Conservation (phyloP, 2,113 vertebrate species). For the Pseudopipra pipra region DNA sequence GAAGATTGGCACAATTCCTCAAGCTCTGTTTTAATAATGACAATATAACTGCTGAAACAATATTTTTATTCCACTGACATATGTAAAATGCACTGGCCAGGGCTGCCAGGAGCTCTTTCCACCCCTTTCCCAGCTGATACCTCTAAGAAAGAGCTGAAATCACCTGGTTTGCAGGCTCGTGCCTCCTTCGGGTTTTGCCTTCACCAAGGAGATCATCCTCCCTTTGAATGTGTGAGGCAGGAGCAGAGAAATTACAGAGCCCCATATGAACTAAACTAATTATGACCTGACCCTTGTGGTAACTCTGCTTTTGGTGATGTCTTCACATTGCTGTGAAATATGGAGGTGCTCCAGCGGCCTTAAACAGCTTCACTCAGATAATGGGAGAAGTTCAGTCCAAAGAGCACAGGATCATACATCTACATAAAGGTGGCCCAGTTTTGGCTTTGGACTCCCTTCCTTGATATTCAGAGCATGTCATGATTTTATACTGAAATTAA, state of each 20-base stretch:
- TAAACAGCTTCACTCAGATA: background rate
- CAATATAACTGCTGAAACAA: constrained; percentile 45
- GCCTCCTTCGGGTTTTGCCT: background rate
- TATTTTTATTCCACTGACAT: constrained; percentile 38
- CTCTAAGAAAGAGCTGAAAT: background rate
- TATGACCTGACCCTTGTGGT: accelerated
- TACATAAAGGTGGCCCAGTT: background rate
- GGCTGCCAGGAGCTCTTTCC: background rate
- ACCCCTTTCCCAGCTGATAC: background rate
- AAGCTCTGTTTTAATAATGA: background rate
- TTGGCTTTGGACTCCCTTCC: background rate
- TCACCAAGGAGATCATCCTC: background rate
- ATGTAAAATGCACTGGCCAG: background rate
- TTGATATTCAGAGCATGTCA: accelerated
- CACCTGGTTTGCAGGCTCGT: background rate
- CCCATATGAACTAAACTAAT: accelerated
- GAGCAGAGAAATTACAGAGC: background rate
- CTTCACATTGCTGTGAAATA: background rate
- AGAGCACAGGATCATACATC: background rate
- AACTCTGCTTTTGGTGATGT: background rate
- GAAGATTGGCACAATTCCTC: constrained; percentile 12
- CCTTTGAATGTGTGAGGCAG: accelerated
- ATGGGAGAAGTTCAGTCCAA: background rate
- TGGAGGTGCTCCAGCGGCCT: background rate
- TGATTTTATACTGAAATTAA: background rate